Evolutionary conservation across 2,888 invertebrate species (phyloP), one percentile per base, ranked within the genome.

Genomic region (Brachycybe producta): DNA sequence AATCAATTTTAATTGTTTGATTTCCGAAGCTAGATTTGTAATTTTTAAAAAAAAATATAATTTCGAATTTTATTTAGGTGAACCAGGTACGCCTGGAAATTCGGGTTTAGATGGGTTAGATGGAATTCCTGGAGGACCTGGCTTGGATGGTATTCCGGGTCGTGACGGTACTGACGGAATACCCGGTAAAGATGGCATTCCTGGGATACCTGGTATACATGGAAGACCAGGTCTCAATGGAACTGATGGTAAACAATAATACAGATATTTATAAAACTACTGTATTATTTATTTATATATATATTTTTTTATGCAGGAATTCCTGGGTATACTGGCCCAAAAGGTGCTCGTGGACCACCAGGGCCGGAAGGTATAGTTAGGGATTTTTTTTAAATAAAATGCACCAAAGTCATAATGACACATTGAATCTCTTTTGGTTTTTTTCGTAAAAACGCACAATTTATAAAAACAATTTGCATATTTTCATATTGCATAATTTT

Each of bases 81-180:
- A n/a, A n/a, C n/a, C n/a, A n/a, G n/a, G n/a, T n/a, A n/a, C n/a
- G n/a, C 21, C 54, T 59, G 65, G 63, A 34, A 64, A 67, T 54
- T 58, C 79, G 0, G 85, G 85, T 0, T 66, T 88, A 1, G 88
- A 91, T 61, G 91, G 90, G 0, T 71, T 86, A 50, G 87, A 90
- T 58, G 90, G 90, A 3, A 79, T 90, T 1, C 88, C 88, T 0
- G 91, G 91, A 0, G 88, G 87, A 61, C 90, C 90, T 0, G 90
- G 91, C 0, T 68, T 90, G 30, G 86, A 86, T 59, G 91, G 90
- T 0, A 77, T 86, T 55, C 65, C 66, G 8, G 87, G 88, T 2
- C 73, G 87, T 48, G 85, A 84, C 54, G 90, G 90, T 0, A 76
- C 82, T 15, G 87, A 85, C 59, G 86, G 86, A 1, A 61, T 73